Evolutionary conservation across 2,888 invertebrate species (phyloP).

Genomic region (Lasioglossum vierecki): DNA sequence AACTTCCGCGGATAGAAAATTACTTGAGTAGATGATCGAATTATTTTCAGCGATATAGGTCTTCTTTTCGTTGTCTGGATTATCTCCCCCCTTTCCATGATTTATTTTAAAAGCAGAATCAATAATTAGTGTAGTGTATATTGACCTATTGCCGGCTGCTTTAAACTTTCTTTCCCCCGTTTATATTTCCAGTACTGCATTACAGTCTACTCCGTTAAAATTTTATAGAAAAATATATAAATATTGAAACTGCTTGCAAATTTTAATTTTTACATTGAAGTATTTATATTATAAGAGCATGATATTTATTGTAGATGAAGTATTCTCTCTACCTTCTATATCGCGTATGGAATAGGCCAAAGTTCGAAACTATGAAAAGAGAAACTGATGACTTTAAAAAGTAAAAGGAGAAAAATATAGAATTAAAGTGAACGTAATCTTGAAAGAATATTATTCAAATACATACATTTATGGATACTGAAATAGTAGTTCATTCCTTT

Average conservation of each 20-base stretch:
- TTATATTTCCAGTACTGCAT: not conserved
- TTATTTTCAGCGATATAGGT: not conserved
- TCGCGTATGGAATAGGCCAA: not conserved
- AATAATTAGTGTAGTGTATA: conserved; percentile 7
- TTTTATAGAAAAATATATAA: not conserved
- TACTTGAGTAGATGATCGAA: conserved; percentile 10
- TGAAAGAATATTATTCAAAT: not conserved
- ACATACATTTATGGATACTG: not conserved
- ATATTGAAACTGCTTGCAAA: not conserved
- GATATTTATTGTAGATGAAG: not conserved
- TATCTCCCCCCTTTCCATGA: not conserved
- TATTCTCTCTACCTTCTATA: not conserved
- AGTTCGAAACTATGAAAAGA: not conserved
- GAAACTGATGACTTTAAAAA: not conserved
- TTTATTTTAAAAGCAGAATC: conserved; percentile 9
- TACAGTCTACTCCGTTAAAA: not conserved
- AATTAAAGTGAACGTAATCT: not conserved
- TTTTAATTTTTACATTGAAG: not conserved
- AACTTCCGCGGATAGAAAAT: not conserved
- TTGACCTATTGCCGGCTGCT: not conserved
- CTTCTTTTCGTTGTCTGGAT: not conserved
- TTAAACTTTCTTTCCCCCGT: not conserved
- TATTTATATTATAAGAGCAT: not conserved
- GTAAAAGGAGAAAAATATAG: not conserved
- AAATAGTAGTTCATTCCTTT: not conserved